phyloP scores from a whole-genome alignment of 2,797 vertebrate species.

The Enteromius thamalakanensis region DNA sequence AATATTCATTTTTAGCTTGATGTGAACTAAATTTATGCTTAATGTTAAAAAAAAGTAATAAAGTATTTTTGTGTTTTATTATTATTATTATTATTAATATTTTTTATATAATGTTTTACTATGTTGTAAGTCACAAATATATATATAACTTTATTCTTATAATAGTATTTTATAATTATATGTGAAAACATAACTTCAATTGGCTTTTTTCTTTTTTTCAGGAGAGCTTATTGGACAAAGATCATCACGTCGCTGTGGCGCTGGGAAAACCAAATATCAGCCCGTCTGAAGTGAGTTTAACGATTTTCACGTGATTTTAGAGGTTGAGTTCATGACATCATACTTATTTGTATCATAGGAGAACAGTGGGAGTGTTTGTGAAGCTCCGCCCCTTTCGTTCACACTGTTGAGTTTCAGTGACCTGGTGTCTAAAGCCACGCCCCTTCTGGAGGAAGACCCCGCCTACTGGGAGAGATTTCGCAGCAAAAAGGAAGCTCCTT shows the following conservation, averaged over 20 bases:
- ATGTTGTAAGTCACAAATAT: background rate
- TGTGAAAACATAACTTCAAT: constrained; percentile 6
- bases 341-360: constrained; percentile 19
- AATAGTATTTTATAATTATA: background rate
- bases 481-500: constrained; percentile 82
- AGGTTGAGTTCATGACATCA: background rate
- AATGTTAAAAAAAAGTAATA: background rate
- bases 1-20: background rate
- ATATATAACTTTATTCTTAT: background rate
- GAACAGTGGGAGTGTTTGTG: constrained; percentile 51
- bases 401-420: constrained; percentile 84
- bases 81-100: background rate
- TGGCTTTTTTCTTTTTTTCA: constrained; percentile 59
- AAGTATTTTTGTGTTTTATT: background rate
- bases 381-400: constrained; percentile 74
- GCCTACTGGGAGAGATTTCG: constrained; percentile 89
- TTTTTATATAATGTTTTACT: background rate
- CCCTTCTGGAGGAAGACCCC: constrained; percentile 85
- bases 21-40: background rate
- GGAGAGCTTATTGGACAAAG: constrained; percentile 88
- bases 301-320: background rate
- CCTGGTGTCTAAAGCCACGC: constrained; percentile 83
- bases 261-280: constrained; percentile 74
- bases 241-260: constrained; percentile 92
- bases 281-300: constrained; percentile 57